phyloP scores from a whole-genome alignment of 2,797 vertebrate genomes.

The Malurus splendens region DNA sequence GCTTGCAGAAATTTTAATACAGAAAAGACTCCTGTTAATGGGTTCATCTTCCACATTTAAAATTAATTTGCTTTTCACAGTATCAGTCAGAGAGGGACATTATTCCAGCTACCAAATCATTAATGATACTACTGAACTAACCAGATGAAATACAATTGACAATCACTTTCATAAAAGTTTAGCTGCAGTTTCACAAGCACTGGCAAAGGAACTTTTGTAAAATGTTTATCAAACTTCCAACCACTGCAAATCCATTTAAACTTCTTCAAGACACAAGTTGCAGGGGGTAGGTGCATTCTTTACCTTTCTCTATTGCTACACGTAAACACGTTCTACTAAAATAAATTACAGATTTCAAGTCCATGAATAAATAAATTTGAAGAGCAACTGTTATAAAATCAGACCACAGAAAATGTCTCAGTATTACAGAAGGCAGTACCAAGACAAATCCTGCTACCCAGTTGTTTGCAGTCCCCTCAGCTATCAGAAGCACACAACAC shows the following conservation, averaged over 20 bases:
- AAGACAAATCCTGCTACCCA: background rate
- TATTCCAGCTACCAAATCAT: background rate
- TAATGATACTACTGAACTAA: background rate
- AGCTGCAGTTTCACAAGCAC: background rate
- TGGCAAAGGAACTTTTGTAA: background rate
- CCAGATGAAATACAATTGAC: background rate
- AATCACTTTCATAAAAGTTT: background rate
- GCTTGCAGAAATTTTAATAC: background rate
- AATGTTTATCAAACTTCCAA: background rate
- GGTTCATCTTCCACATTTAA: background rate
- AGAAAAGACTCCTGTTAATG: background rate
- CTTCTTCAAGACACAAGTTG: background rate
- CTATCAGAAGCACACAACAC: background rate
- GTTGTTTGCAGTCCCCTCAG: background rate
- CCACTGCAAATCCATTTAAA: background rate
- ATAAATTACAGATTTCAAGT: background rate
- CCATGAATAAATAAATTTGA: background rate
- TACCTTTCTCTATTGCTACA: background rate
- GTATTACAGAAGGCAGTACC: background rate
- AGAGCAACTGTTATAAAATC: background rate
- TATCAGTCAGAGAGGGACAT: background rate
- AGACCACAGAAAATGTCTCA: background rate
- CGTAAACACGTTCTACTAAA: background rate
- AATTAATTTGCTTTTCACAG: background rate
- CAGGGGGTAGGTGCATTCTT: background rate